Conservation (phyloP, 2,797 vertebrate species). For the Micromesistius poutassou region DNA sequence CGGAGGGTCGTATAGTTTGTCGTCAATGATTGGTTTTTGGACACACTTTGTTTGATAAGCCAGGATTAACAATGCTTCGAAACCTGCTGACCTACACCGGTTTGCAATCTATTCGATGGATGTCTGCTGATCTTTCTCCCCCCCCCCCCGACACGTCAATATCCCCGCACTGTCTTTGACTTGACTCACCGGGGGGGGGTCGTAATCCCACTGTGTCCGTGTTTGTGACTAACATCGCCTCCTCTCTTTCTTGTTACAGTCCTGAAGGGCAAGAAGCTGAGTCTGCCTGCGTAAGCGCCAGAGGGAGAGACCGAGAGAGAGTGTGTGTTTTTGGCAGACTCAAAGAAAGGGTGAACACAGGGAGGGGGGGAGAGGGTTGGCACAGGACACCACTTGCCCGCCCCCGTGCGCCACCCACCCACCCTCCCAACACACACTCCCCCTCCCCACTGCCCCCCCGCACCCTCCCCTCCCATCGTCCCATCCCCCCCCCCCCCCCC, state of each 20-base stretch:
- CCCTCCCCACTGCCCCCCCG: constrained; percentile 67
- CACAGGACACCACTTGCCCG: constrained; percentile 74
- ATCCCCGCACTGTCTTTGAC: background rate
- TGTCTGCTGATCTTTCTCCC: background rate
- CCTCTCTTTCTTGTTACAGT: constrained; percentile 72
- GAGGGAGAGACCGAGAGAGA: constrained; percentile 54
- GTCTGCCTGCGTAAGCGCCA: constrained; percentile 96
- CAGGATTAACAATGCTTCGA: background rate
- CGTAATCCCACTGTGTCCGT: background rate
- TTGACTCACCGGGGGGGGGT: background rate
- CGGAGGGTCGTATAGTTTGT: background rate
- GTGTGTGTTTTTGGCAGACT: constrained; percentile 65
- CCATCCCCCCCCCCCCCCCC: constrained; percentile 73
- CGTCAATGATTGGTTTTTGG: background rate
- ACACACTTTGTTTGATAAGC: background rate
- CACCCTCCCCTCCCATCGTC: constrained; percentile 68
- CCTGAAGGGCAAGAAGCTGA: constrained; percentile 99
- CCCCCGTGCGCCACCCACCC: constrained; percentile 50
- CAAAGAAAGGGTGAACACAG: constrained; percentile 33
- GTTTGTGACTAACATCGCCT: background rate
- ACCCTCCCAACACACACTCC: constrained; percentile 70
- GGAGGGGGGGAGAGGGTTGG: constrained; percentile 65
- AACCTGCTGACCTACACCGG: background rate
- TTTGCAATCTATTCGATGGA: background rate
- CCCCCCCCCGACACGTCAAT: background rate